Evolutionary conservation across 2,113 vertebrate genomes (phyloP), one percentile per base, ranked within the genome.

Genomic region (Excalfactoria chinensis): DNA sequence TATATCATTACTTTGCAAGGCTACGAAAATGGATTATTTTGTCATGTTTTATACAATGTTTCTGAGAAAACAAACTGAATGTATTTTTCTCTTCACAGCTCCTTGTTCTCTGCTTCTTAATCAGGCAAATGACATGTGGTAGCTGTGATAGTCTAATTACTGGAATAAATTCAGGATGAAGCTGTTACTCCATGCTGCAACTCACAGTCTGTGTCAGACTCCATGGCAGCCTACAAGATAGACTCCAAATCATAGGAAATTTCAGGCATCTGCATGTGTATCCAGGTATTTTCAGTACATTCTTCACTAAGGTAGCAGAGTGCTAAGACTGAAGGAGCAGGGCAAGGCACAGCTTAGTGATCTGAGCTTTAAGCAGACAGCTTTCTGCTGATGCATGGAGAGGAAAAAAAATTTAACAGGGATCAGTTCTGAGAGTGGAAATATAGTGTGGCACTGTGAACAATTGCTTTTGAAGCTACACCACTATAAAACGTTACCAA

Each of bases 101-200:
- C 63, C 67, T 87, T 79, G 8, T 83, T 89, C 75, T 82, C 37
- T 18, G 1, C 80, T 96, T 88, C 75, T 96, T 86, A 88, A 83
- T 93, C 84, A 91, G 64, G 64, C 19, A 93, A 95, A 91, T 48
- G 40, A 53, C 53, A 86, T 48, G 68, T 80, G 78, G 82, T 80
- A 71, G 59, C 68, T 89, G 58, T 71, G 84, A 91, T 89, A 91
- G 75, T 75, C 85, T 93, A 91, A 93, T 95, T 93, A 83, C 56
- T 62, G 37, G 63, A 77, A 92, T 85, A 91, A 96, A 93, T 67
- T 91, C 56, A 41, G 55, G n/a, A 89, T 89, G 40, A 95, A 94
- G 62, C 64, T 81, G 72, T 77, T 91, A 91, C 68, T 83, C 64
- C 34, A 68, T 18, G 23, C 60, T 86, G 72, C 51, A 91, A 7